A percentile compares a stretch with the other conserved stretches of the same genome.
phyloP scores from a whole-genome alignment of 2,113 vertebrate genomes.

The Myocastor coypus region DNA sequence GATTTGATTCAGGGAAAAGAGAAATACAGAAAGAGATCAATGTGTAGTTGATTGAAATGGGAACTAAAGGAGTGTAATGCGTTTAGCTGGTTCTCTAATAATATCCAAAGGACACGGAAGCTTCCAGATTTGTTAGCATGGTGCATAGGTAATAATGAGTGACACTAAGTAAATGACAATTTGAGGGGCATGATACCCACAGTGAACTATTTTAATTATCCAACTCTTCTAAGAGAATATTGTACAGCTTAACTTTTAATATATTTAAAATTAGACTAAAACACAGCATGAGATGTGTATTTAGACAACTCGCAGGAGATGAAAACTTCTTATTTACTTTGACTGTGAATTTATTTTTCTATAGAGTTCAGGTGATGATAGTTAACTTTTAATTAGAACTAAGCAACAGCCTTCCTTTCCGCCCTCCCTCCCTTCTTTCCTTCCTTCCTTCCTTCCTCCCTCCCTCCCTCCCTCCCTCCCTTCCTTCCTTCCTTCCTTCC shows the following conservation, averaged over 20 bases:
- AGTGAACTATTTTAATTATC: conserved; percentile 64
- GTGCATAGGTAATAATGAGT: conserved; percentile 60
- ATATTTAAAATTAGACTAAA: conserved; percentile 54
- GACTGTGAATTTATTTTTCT: conserved; percentile 8
- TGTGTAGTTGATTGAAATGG: conserved; percentile 20
- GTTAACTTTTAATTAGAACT: conserved; percentile 32
- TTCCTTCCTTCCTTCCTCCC: too few relatives aligned
- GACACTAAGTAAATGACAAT: conserved; percentile 60
- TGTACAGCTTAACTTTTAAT: conserved; percentile 44
- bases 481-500: too few relatives aligned
- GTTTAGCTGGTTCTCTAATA: conserved; percentile 33
- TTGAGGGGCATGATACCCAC: conserved; percentile 49
- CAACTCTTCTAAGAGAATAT: conserved; percentile 30
- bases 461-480: too few relatives aligned
- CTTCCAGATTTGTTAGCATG: conserved; percentile 51
- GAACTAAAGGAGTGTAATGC: not conserved
- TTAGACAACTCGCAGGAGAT: not conserved
- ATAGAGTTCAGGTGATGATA: not conserved
- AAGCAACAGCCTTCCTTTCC: not conserved
- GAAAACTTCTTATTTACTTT: conserved; percentile 16
- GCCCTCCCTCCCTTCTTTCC: too few relatives aligned
- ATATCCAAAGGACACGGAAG: conserved; percentile 28
- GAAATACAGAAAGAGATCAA: conserved; percentile 30
- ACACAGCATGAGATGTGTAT: not conserved
- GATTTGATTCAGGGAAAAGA: conserved; percentile 35